phyloP scores from a whole-genome alignment of 1,140 invertebrate genomes.

The Calephelis nemesis region DNA sequence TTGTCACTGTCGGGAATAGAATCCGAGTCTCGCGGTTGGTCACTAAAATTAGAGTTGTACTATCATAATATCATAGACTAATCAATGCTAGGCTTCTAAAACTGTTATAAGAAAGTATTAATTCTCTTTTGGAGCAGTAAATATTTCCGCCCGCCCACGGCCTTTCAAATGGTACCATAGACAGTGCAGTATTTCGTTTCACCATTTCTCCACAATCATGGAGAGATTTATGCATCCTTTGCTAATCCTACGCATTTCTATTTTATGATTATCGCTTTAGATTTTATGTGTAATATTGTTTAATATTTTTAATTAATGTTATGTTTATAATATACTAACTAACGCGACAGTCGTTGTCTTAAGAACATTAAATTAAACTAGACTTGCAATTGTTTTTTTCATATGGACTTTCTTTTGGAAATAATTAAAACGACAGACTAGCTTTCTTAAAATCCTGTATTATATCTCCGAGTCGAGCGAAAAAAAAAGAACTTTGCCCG shows the following conservation, averaged over 20 bases:
- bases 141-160: slow-evolving; percentile 7
- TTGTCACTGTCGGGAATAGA: too few species aligned
- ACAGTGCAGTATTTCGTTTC: slow-evolving; percentile 14
- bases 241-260: slow-evolving; percentile 9
- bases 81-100: background rate
- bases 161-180: slow-evolving; percentile 7
- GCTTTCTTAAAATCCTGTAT: too few species aligned
- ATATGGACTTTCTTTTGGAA: too few species aligned
- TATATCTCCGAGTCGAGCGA: too few species aligned
- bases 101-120: background rate
- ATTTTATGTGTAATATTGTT: slow-evolving; percentile 16
- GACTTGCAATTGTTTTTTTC: too few species aligned
- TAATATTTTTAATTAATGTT: slow-evolving; percentile 3
- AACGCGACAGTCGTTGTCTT: too few species aligned
- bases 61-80: background rate
- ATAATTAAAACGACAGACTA: too few species aligned
- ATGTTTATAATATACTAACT: background rate
- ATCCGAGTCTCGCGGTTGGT: too few species aligned
- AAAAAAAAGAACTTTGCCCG: too few species aligned
- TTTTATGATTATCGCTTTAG: slow-evolving; percentile 11
- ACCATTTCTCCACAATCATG: slow-evolving; percentile 11
- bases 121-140: slow-evolving; percentile 1
- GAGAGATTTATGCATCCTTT: slow-evolving; percentile 12
- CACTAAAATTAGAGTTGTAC: too few species aligned
- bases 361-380: too few species aligned